phyloP scores from a whole-genome alignment of 2,113 vertebrate genomes.

The Lampris megalopsis region DNA sequence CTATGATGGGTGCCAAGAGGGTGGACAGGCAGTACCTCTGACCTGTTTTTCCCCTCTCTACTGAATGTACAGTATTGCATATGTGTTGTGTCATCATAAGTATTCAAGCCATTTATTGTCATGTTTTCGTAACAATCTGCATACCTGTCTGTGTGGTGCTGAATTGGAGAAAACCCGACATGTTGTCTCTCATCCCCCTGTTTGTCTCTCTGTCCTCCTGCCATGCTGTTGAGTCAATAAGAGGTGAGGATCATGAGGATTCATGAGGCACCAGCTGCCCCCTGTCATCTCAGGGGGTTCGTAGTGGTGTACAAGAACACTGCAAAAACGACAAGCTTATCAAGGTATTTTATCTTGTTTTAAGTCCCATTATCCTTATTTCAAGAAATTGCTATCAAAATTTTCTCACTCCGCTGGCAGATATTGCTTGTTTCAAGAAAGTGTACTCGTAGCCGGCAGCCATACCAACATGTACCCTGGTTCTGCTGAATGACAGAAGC shows the following conservation, averaged over 20 bases:
- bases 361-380: too few species aligned
- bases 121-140: not conserved
- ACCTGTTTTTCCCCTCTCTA: not conserved
- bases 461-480: too few species aligned
- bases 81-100: not conserved
- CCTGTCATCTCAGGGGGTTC: not conserved
- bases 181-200: constrained; percentile 27
- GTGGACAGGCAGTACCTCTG: too few species aligned
- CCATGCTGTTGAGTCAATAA: constrained; percentile 5
- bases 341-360: too few species aligned
- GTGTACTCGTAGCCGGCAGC: too few species aligned
- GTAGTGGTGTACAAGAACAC: not conserved
- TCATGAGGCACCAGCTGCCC: constrained; percentile 28
- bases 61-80: not conserved
- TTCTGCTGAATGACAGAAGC: too few species aligned
- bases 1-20: not conserved
- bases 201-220: constrained; percentile 20
- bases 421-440: too few species aligned
- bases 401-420: too few species aligned
- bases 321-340: not conserved
- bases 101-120: not conserved
- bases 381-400: too few species aligned
- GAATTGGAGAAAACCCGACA: constrained; percentile 31
- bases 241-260: constrained; percentile 53
- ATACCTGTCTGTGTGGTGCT: not conserved